Evolutionary conservation across 2,888 invertebrate genomes (phyloP), one percentile per base, ranked within the genome.

Genomic region (Platerodrilus igneus): DNA sequence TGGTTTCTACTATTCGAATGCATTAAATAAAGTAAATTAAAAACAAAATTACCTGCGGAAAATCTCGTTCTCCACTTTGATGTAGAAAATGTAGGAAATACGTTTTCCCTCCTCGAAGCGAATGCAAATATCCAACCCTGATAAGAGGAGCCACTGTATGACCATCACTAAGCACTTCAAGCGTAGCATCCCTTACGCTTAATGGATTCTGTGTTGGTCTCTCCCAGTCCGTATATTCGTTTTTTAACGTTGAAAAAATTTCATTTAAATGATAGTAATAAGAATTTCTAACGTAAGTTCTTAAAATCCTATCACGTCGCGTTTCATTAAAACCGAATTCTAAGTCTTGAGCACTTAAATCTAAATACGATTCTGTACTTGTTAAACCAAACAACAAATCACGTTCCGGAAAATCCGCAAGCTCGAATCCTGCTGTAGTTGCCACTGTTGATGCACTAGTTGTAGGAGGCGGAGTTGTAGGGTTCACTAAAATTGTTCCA

Each of bases 141-240:
- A 90, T 81, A 26, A 85, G 69, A 9, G 92, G 92, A 6, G 94
- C 87, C 0, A 88, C 89, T 34, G 89, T 88, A 54, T 94, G 86
- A 0, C 92, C 93, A 64, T 95, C 95, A 59, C 93, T 90, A 35
- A 95, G 72, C 44, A 93, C 83, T 66, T 88, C 86, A 46, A 92
- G 73, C 13, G 90, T 82, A 36, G 83, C 88, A 65, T 86, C 93
- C 58, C 88, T 81, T 50, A 89, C 88, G 64, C 84, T 86, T 61
- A 86, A 75, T 48, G 90, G 87, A 67, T 87, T 88, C 59, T 89
- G 84, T 52, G 88, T 83, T 2, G 88, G 86, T 56, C 83, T 79
- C 68, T 88, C 91, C 94, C 95, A 95, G 68, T 95, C 93, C 42
- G 93, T 94, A 70, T 96, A 96, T 69, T 95, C 93, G 67, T 95